Conservation (phyloP, 2,888 invertebrate species). For the Anaspis maculata region DNA sequence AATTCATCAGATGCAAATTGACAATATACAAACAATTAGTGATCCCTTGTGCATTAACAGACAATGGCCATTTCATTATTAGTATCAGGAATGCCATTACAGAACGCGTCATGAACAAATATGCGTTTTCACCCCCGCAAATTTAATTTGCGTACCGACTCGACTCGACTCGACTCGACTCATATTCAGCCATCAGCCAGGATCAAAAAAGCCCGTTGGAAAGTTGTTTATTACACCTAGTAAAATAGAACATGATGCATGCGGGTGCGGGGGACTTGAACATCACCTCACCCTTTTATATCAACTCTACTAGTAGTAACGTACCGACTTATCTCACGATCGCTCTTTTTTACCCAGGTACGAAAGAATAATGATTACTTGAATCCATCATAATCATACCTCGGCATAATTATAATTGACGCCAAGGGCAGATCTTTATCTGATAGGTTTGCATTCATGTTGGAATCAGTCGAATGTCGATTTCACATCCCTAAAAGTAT, state of each 20-base stretch:
- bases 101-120: constrained; percentile 34
- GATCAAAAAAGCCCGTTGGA: constrained; percentile 33
- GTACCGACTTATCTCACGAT: too few species aligned
- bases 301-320: too few species aligned
- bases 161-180: too few species aligned
- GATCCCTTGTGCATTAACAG: constrained; percentile 38
- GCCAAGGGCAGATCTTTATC: too few species aligned
- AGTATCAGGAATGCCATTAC: constrained; percentile 41
- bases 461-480: too few species aligned
- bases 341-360: too few species aligned
- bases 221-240: constrained; percentile 31
- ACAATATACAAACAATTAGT: constrained; percentile 44
- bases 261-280: constrained; percentile 12
- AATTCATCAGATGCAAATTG: constrained; percentile 42
- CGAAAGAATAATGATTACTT: too few species aligned
- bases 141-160: constrained; percentile 38
- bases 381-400: too few species aligned
- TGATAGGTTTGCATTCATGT: too few species aligned
- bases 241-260: constrained; percentile 12
- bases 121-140: constrained; percentile 35
- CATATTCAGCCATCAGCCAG: constrained; percentile 28
- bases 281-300: too few species aligned
- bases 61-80: constrained; percentile 42
- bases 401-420: too few species aligned
- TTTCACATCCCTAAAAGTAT: too few species aligned